A percentile compares a stretch with the other conserved stretches of the same genome.
phyloP scores from a whole-genome alignment of 2,113 vertebrate species.

The Martes martes region DNA sequence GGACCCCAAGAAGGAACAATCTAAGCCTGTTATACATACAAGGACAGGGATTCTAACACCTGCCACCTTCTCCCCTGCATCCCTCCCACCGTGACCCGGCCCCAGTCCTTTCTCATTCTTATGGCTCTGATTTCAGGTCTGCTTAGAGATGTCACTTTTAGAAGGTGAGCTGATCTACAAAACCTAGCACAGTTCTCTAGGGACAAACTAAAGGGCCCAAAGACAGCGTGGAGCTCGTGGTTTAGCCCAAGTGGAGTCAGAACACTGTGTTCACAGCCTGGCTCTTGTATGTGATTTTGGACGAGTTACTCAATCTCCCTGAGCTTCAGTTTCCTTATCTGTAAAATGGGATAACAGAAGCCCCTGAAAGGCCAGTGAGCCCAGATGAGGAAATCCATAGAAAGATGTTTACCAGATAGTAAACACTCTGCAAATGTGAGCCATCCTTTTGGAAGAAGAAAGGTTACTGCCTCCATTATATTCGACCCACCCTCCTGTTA shows the following conservation, averaged over 20 bases:
- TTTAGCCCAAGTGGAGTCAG: not conserved
- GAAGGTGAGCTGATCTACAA: not conserved
- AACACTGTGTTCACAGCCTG: too few species aligned
- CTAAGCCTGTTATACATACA: not conserved
- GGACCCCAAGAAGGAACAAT: not conserved
- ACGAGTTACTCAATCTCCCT: not conserved
- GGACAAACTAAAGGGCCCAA: not conserved
- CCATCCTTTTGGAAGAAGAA: not conserved
- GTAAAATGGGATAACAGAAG: not conserved
- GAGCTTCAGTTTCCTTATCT: not conserved
- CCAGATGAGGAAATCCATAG: not conserved
- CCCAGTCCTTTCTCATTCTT: not conserved
- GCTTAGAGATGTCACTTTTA: not conserved
- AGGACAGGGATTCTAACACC: not conserved
- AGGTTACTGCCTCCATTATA: not conserved
- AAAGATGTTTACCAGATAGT: not conserved
- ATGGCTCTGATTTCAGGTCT: not conserved
- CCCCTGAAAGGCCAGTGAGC: not conserved
- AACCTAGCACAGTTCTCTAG: not conserved
- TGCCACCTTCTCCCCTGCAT: rapidly evolving
- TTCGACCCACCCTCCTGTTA: not conserved
- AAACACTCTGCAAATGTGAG: not conserved
- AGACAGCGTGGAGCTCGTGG: too few species aligned
- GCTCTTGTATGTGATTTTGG: not conserved
- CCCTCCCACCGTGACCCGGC: not conserved